Base-by-base conservation (phyloP, 2,797 vertebrate species). In the Parambassis ranga region DNA sequence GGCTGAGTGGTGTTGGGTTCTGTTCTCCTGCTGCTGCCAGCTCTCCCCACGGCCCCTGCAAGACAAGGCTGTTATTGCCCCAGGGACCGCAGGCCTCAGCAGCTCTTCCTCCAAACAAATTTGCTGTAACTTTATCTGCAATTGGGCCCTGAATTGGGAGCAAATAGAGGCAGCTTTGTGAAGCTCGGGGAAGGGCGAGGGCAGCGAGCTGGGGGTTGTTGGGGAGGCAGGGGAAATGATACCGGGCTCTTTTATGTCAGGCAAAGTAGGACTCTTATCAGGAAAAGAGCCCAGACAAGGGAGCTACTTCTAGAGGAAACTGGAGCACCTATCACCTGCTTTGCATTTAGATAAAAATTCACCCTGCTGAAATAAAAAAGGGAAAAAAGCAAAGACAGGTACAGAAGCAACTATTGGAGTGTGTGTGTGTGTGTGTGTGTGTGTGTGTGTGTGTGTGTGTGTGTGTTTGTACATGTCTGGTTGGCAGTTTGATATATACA, bases 61-160 rank as follows among this genome's bases (percentile, higher is more conserved):
- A 94, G 94, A 95, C 93, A 90, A 94, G 93, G 91, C 90, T 94
- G 94, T 94, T 94, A 91, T 94, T 95, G 92, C 94, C 94, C 94
- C 52, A 65, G 90, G 93, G 94, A 96, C 93, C 84, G 87, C 91
- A 94, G 91, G 94, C 94, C 93, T 95, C 92, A 90, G 93, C 94
- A 92, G 93, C 91, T 98, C 96, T 95, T 93, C 92, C 92, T 94
- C 95, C 94, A 97, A 98, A 98, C 96, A 98, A 98, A 98, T 98
- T 98, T 97, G 95, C 93, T 93, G 97, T 96, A 98, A 98, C 95
- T 96, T 96, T 94, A 98, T 95, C 95, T 96, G 94, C 96, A 96
- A 96, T 95, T 96, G 93, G 93, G 93, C 93, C 92, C 88, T 89
- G 87, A 93, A 92, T 93, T 91, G 92, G 92, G 92, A 93, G 90